These are phyloP conservation scores for Hemichromis elongatus DNA, from an alignment of 2,113 vertebrate genomes.

Conservation along the genomic window DNA sequence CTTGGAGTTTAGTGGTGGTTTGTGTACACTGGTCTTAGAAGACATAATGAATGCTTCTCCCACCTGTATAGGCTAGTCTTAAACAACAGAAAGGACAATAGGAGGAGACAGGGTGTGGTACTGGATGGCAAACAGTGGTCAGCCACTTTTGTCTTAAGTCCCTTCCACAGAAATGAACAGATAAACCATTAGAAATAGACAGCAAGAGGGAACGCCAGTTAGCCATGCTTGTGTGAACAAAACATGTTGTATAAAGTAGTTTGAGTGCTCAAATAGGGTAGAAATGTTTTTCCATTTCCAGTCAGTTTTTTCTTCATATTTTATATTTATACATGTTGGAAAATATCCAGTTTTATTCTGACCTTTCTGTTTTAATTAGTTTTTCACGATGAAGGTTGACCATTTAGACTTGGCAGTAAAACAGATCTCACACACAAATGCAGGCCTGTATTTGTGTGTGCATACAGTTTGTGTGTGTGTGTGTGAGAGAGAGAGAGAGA, in stretches of 20 bases:
- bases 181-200: neutral
- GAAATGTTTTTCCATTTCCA: neutral
- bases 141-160: neutral
- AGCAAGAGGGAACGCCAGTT: neutral
- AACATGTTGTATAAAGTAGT: neutral
- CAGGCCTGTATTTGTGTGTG: slow-evolving; percentile 6
- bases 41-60: slow-evolving; percentile 56
- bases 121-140: slow-evolving; percentile 19
- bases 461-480: neutral
- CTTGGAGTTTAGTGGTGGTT: neutral
- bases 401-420: slow-evolving; percentile 37
- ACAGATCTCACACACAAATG: slow-evolving; percentile 27
- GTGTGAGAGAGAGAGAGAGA: fast-evolving
- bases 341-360: slow-evolving; percentile 42
- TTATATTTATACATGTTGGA: neutral
- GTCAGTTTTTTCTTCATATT: neutral
- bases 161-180: neutral
- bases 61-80: slow-evolving; percentile 42
- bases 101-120: slow-evolving; percentile 31
- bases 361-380: slow-evolving; percentile 72
- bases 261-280: neutral
- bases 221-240: neutral
- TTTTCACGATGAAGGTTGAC: slow-evolving; percentile 62
- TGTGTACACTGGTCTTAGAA: slow-evolving; percentile 53
- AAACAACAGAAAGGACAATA: slow-evolving; percentile 39